These are phyloP conservation scores for Hippocampus comes DNA, from an alignment of 2,113 vertebrate species.

Conservation along the genomic window DNA sequence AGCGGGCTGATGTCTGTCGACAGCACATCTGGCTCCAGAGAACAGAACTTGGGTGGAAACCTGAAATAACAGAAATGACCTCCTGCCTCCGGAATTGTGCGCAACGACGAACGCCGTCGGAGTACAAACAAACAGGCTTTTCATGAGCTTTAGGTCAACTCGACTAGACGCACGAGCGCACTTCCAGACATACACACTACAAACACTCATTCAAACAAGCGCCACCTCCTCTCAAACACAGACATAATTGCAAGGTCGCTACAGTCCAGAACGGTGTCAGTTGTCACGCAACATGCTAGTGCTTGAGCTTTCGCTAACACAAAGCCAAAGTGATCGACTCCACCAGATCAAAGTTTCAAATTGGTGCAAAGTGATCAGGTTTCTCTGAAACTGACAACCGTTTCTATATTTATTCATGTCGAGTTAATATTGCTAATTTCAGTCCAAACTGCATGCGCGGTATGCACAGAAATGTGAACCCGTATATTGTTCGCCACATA, in stretches of 20 bases:
- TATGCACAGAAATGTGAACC: too few relatives aligned
- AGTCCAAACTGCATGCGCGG: too few relatives aligned
- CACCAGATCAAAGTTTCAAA: background rate
- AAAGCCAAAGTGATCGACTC: background rate
- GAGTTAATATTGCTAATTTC: too few relatives aligned
- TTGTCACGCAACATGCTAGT: slow-evolving; percentile 6
- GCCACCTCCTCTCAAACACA: background rate
- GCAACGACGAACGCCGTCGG: slow-evolving; percentile 21
- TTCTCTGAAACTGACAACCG: background rate
- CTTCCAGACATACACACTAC: slow-evolving; percentile 13
- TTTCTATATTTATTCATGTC: too few relatives aligned
- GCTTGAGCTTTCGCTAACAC: background rate
- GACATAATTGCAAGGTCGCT: slow-evolving; percentile 16
- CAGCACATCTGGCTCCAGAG: slow-evolving; percentile 21
- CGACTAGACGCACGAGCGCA: slow-evolving; percentile 17
- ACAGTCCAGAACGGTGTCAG: slow-evolving; percentile 1
- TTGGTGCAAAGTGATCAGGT: slow-evolving; percentile 22
- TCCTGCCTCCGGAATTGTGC: slow-evolving; percentile 35
- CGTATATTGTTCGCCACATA: too few relatives aligned
- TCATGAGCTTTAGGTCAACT: slow-evolving; percentile 42
- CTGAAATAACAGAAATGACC: slow-evolving; percentile 57
- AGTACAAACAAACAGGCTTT: slow-evolving; percentile 56
- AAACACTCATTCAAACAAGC: slow-evolving; percentile 4
- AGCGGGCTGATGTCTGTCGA: slow-evolving; percentile 20
- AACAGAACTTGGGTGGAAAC: slow-evolving; percentile 19